Conservation (phyloP, 92 coral and sea anemone genomes). For the Micromussa lordhowensis region DNA sequence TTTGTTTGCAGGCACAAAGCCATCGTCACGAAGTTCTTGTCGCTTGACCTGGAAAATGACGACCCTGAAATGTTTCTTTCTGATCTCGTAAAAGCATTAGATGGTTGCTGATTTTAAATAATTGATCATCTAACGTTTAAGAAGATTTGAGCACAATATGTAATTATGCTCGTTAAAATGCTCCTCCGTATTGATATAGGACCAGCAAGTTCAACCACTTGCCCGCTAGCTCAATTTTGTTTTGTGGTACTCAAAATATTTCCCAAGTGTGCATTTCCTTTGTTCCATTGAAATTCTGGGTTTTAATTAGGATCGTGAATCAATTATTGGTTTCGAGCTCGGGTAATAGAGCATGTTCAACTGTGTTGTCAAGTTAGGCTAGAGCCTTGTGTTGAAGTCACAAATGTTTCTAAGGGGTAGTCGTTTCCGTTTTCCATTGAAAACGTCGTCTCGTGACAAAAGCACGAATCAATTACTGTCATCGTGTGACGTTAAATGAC, state of each 20-base stretch:
- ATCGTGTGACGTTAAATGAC: constrained; percentile 6
- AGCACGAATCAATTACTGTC: background rate
- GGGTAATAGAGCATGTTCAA: background rate
- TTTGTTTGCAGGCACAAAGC: constrained; percentile 61
- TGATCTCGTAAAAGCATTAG: constrained; percentile 35
- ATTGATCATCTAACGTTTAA: background rate
- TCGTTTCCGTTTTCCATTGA: background rate
- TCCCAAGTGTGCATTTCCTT: constrained; percentile 11
- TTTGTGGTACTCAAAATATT: background rate
- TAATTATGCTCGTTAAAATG: background rate
- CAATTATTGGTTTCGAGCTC: background rate
- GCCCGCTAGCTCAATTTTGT: background rate
- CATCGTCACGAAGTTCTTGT: constrained; percentile 80
- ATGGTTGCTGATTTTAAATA: background rate
- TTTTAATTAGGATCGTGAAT: background rate
- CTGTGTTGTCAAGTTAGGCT: background rate
- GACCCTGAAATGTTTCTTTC: constrained; percentile 74
- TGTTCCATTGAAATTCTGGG: background rate
- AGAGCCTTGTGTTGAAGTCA: background rate
- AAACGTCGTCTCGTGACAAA: background rate
- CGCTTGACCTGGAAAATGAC: constrained; percentile 78
- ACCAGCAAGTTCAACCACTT: background rate
- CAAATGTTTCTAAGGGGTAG: background rate
- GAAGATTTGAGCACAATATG: background rate
- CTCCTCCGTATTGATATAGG: background rate